Evolutionary conservation across 2,888 invertebrate species (phyloP).

Genomic region (Temnothorax rugatulus): DNA sequence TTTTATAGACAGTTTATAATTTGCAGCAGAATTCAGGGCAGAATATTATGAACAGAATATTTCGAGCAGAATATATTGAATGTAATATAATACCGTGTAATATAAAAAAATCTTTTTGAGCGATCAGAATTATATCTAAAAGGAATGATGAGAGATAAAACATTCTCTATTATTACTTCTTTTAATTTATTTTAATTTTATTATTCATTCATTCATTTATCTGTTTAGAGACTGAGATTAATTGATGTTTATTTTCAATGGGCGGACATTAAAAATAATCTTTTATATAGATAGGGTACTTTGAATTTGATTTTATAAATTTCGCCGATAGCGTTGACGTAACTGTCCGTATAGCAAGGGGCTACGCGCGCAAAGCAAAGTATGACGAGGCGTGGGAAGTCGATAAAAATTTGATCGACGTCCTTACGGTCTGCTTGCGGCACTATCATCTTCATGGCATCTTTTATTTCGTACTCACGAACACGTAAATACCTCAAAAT

Average conservation of each 20-base stretch:
- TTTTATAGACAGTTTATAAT: conserved; percentile 21
- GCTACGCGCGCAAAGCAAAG: conserved; percentile 30
- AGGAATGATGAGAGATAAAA: neutral
- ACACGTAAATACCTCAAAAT: conserved; percentile 50
- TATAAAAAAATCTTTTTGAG: neutral
- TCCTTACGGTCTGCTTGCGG: conserved; percentile 50
- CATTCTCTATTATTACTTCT: neutral
- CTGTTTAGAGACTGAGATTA: neutral
- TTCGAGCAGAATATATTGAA: neutral
- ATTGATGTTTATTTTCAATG: neutral
- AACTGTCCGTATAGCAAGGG: conserved; percentile 10
- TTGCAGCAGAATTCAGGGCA: neutral
- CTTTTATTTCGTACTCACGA: conserved; percentile 52
- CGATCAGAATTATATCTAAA: neutral
- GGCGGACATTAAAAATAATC: neutral
- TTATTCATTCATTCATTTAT: neutral
- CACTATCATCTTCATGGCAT: conserved; percentile 42
- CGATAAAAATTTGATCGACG: conserved; percentile 66
- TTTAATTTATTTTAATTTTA: neutral
- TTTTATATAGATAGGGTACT: neutral
- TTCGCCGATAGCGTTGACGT: conserved; percentile 25
- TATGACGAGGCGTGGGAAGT: conserved; percentile 40
- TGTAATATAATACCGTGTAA: neutral
- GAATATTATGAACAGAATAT: neutral
- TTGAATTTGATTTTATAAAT: conserved; percentile 35